Evolutionary conservation across 2,113 vertebrate species (phyloP).

Genomic region (Agelaius phoeniceus): DNA sequence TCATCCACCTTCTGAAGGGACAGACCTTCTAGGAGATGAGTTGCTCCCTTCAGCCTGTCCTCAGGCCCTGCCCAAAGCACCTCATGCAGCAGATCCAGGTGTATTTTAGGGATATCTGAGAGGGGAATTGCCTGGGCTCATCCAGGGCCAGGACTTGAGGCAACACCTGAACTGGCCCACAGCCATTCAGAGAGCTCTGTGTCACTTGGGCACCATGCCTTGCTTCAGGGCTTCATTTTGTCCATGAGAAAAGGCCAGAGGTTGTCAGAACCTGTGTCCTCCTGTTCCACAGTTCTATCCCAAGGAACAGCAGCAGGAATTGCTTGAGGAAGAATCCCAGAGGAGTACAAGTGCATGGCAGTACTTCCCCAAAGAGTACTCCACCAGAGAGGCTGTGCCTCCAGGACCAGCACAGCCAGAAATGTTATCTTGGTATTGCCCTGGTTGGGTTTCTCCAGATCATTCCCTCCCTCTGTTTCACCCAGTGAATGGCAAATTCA

Average conservation of each 20-base stretch:
- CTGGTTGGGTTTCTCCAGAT: neutral
- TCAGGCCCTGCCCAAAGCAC: neutral
- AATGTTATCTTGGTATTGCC: neutral
- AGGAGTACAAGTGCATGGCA: neutral
- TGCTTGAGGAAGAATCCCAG: neutral
- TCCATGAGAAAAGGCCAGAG: neutral
- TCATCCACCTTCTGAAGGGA: neutral
- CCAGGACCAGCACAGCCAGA: neutral
- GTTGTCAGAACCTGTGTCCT: neutral
- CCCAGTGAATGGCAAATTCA: neutral
- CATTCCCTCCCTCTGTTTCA: neutral
- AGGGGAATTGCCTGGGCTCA: neutral
- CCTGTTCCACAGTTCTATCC: fast-evolving
- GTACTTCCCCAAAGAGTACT: neutral
- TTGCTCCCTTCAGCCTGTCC: neutral
- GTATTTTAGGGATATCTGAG: neutral
- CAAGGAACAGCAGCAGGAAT: neutral
- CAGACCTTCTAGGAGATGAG: neutral
- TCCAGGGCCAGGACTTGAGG: neutral
- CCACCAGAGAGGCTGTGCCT: neutral
- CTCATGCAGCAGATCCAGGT: neutral
- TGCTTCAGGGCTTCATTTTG: neutral
- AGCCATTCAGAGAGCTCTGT: neutral
- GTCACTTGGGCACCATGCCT: neutral
- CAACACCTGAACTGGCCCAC: neutral